phyloP scores from a whole-genome alignment of 2,113 vertebrate genomes.

The Nothoprocta pentlandii region DNA sequence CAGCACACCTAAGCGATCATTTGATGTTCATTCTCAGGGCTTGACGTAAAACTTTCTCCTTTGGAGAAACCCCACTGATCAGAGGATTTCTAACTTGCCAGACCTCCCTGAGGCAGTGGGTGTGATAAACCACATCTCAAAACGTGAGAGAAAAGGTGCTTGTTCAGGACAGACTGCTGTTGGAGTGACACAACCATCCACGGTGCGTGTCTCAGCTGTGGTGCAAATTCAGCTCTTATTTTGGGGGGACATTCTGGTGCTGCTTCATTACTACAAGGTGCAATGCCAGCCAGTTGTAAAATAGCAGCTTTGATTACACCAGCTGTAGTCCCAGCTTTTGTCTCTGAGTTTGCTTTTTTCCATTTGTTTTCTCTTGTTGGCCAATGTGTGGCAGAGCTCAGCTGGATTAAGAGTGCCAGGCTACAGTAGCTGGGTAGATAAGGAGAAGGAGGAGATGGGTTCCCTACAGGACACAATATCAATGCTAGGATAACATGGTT shows the following conservation, averaged over 20 bases:
- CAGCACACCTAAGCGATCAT: background rate
- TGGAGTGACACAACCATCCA: background rate
- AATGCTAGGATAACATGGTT: background rate
- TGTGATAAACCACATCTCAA: background rate
- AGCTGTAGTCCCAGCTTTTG: constrained; percentile 5
- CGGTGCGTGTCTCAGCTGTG: background rate
- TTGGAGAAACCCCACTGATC: background rate
- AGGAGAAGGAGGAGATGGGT: background rate
- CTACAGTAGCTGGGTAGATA: constrained; percentile 33
- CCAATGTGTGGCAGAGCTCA: constrained; percentile 9
- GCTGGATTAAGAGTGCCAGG: background rate
- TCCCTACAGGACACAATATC: background rate
- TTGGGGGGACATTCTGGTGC: background rate
- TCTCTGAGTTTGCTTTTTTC: background rate
- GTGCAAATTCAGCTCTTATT: background rate
- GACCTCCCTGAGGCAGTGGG: background rate
- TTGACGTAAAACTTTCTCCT: background rate
- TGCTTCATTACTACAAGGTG: background rate
- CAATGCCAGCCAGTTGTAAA: background rate
- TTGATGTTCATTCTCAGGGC: background rate
- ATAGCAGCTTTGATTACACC: background rate
- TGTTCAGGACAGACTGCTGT: background rate
- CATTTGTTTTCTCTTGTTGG: constrained; percentile 26
- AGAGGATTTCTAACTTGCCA: background rate
- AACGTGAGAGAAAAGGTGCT: background rate